These are phyloP conservation scores for Trachemys scripta DNA, from an alignment of 2,113 vertebrate genomes.

Conservation along the genomic window DNA sequence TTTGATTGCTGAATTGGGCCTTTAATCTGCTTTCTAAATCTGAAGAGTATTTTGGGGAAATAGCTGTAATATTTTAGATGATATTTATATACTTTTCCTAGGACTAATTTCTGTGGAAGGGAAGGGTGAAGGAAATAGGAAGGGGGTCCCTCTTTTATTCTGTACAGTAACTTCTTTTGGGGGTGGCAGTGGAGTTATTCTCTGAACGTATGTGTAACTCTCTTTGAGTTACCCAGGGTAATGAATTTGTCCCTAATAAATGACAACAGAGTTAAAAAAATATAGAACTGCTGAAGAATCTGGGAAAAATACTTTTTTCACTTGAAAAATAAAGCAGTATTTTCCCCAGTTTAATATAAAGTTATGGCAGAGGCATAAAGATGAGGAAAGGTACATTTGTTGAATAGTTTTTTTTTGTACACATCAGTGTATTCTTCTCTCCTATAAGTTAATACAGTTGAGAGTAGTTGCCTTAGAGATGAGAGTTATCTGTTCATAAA, in stretches of 20 bases:
- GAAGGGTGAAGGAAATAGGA: neutral
- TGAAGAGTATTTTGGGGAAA: neutral
- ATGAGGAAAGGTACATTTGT: neutral
- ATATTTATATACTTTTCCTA: neutral
- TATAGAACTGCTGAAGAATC: neutral
- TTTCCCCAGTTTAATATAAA: neutral
- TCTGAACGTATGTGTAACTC: neutral
- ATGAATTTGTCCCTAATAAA: neutral
- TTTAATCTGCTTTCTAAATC: neutral
- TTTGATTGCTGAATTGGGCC: neutral
- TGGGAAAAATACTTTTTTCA: neutral
- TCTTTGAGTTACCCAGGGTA: neutral
- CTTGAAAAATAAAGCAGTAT: neutral
- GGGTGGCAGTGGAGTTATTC: neutral
- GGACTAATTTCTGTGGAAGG: neutral
- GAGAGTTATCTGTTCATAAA: neutral
- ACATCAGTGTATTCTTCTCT: neutral
- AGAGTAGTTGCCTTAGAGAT: neutral
- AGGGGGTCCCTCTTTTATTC: neutral
- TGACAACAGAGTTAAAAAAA: neutral
- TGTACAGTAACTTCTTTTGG: neutral
- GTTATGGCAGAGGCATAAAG: neutral
- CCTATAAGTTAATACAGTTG: neutral
- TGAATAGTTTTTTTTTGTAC: neutral
- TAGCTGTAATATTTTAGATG: neutral